A percentile compares a stretch with the other conserved stretches of the same genome.
Evolutionary conservation across 2,888 invertebrate genomes (phyloP).

Genomic region (Drosophila niveifrons): DNA sequence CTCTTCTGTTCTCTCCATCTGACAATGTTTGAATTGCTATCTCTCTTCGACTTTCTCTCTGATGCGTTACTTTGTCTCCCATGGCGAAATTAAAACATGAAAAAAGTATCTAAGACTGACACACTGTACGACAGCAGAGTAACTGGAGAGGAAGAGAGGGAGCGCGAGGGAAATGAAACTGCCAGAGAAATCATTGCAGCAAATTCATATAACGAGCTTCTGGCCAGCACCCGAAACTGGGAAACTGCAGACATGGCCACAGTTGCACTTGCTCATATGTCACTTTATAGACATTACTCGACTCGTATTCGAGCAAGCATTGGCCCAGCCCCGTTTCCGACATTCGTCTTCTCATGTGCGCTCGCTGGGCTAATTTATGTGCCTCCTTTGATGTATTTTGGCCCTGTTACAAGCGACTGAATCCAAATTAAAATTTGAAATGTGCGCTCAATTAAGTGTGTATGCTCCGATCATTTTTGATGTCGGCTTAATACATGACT

Average conservation of each 20-base stretch:
- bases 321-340: background rate
- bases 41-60: constrained; percentile 25
- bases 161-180: constrained; percentile 13
- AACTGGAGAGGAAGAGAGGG: constrained; percentile 2
- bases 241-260: constrained; percentile 4
- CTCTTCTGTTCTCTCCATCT: background rate
- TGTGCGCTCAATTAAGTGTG: constrained; percentile 61
- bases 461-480: constrained; percentile 24
- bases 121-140: constrained; percentile 13
- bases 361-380: constrained; percentile 59
- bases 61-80: constrained; percentile 70
- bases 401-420: constrained; percentile 53
- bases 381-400: constrained; percentile 40
- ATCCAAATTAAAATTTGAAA: constrained; percentile 70
- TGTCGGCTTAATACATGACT: constrained; percentile 25
- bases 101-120: constrained; percentile 43
- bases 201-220: constrained; percentile 44
- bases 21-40: background rate
- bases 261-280: constrained; percentile 53
- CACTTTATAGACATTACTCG: constrained; percentile 56
- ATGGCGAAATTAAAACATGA: constrained; percentile 56
- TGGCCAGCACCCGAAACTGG: constrained; percentile 19
- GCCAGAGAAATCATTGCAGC: constrained; percentile 42
- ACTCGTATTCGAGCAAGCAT: background rate
- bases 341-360: constrained; percentile 25